Evolutionary conservation across 2,888 invertebrate genomes (phyloP).

Genomic region (Tigriopus californicus): DNA sequence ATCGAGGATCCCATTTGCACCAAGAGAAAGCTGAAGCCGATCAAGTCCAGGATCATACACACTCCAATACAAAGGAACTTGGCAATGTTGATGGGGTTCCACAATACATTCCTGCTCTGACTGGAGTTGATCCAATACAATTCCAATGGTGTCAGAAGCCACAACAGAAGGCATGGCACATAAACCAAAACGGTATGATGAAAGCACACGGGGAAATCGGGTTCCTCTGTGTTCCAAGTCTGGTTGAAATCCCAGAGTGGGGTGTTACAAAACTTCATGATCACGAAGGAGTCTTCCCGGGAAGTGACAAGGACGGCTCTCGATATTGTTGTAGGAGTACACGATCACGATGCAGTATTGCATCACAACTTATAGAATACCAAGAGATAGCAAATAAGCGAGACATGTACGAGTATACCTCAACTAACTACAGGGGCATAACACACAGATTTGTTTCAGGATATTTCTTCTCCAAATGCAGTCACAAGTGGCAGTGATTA

Average conservation of each 20-base stretch:
- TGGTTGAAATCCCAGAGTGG: slow-evolving; percentile 11
- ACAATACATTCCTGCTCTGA: neutral
- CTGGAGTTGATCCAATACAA: neutral
- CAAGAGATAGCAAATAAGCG: no score
- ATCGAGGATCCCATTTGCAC: neutral
- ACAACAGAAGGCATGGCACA: slow-evolving; percentile 29
- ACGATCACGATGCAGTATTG: no score
- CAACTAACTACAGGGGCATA: no score
- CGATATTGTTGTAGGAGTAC: no score
- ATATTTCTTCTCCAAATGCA: no score
- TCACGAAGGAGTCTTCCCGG: no score
- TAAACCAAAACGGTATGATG: slow-evolving; percentile 31
- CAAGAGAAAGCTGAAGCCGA: neutral
- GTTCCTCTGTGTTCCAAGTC: slow-evolving; percentile 26
- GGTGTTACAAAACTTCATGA: no score
- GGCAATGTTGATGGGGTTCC: neutral
- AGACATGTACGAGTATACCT: no score
- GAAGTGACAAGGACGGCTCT: no score
- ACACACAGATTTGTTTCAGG: no score
- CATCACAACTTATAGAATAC: no score
- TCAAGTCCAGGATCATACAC: neutral
- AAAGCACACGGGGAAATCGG: slow-evolving; percentile 32
- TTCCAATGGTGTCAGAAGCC: slow-evolving; percentile 24
- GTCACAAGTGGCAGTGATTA: no score
- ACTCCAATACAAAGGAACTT: neutral